Conservation (phyloP, 2,797 vertebrate genomes). For the Hipposideros larvatus region DNA sequence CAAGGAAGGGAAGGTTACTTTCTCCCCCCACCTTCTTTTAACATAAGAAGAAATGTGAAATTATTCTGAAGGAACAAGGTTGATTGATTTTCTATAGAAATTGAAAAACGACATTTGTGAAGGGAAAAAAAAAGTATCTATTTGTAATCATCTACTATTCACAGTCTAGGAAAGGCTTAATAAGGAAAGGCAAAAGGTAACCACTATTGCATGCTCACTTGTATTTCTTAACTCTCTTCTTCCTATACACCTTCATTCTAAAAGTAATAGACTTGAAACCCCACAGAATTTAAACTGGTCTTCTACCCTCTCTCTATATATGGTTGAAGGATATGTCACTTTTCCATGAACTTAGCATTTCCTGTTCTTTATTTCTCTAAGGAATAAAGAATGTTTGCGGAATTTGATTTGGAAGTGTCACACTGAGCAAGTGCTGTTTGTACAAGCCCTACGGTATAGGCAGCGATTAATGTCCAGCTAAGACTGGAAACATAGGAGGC, state of each 20-base stretch:
- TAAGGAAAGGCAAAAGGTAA: conserved; percentile 48
- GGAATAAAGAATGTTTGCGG: neutral
- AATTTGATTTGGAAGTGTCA: conserved; percentile 19
- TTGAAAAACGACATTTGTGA: too few relatives aligned
- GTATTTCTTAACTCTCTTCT: neutral
- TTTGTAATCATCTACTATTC: conserved; percentile 72
- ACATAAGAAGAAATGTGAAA: conserved; percentile 54
- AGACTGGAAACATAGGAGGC: neutral
- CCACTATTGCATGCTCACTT: neutral
- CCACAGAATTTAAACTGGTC: conserved; percentile 6
- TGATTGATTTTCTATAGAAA: neutral
- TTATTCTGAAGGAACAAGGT: conserved; percentile 54
- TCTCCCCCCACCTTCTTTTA: neutral
- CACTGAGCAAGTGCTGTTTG: neutral
- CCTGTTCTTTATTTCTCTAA: neutral
- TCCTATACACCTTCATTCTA: neutral
- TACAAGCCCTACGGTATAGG: neutral
- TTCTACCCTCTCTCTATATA: neutral
- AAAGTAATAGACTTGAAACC: neutral
- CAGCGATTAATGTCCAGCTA: conserved; percentile 1
- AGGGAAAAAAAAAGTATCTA: conserved; percentile 9
- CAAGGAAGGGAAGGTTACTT: neutral
- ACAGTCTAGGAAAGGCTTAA: conserved; percentile 45
- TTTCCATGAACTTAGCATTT: conserved; percentile 21
- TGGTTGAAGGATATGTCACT: neutral